Evolutionary conservation across 2,888 invertebrate species (phyloP).

Genomic region (Stenolophus ochropezus): DNA sequence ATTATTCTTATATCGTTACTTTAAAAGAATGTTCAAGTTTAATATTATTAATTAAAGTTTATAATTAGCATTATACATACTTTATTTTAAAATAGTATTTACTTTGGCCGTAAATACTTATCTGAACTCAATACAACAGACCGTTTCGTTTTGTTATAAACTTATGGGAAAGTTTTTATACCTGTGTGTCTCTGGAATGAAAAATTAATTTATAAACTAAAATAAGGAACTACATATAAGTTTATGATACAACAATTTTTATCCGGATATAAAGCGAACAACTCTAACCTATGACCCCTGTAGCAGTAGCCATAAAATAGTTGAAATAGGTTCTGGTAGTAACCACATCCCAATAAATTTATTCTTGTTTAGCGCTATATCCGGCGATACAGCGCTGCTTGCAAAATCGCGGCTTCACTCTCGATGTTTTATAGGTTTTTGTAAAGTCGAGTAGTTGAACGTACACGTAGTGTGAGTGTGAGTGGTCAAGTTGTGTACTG

Average conservation of each 20-base stretch:
- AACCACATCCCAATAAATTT: neutral
- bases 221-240: neutral
- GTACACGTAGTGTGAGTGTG: constrained; percentile 5
- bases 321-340: neutral
- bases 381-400: neutral
- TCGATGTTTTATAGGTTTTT: constrained; percentile 25
- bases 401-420: constrained; percentile 26
- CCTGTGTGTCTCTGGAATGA: neutral
- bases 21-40: no score
- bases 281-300: neutral
- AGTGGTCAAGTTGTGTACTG: constrained; percentile 37
- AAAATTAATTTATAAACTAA: neutral
- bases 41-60: no score
- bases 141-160: no score
- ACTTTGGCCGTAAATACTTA: no score
- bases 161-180: neutral
- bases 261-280: neutral
- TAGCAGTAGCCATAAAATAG: neutral
- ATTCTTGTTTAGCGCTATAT: constrained; percentile 7
- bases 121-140: no score
- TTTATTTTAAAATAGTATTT: no score
- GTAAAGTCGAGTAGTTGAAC: constrained; percentile 21
- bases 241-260: neutral
- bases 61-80: no score
- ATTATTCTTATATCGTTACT: no score